A percentile compares a stretch with the other conserved stretches of the same genome.
phyloP scores from a whole-genome alignment of 2,113 vertebrate genomes.

The Brachypteracias leptosomus region DNA sequence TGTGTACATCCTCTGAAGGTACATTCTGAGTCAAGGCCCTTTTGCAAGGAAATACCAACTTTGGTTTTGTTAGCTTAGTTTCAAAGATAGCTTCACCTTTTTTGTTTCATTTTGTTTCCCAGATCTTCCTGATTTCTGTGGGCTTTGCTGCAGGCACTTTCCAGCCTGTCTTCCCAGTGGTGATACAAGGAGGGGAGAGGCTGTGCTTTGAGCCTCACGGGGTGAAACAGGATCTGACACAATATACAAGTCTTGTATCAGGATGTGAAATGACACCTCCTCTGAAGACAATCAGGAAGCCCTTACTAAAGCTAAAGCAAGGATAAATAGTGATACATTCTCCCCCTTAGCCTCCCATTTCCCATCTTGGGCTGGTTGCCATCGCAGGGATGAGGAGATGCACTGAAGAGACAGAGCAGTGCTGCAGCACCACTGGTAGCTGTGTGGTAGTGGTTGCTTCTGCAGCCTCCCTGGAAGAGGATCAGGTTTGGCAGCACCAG shows the following conservation, averaged over 20 bases:
- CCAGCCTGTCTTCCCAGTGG: background rate
- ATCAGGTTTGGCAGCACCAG: slow-evolving; percentile 50
- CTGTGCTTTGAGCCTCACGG: background rate
- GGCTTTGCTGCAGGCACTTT: background rate
- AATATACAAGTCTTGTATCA: fast-evolving
- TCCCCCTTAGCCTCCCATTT: background rate
- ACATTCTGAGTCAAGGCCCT: background rate
- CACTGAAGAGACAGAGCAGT: background rate
- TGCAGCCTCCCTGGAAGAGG: background rate
- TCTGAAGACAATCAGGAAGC: background rate
- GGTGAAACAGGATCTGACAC: background rate
- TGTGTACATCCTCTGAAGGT: background rate
- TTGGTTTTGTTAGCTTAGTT: background rate
- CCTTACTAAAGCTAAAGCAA: background rate
- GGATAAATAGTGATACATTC: background rate
- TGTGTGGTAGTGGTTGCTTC: background rate
- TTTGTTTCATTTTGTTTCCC: background rate
- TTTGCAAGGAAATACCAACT: background rate
- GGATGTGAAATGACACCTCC: background rate
- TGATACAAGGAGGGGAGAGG: background rate
- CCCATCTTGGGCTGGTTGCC: background rate
- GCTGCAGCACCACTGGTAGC: background rate
- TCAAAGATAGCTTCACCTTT: background rate
- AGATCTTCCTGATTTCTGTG: background rate
- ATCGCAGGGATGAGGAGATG: background rate